These are phyloP conservation scores for Diuraphis noxia DNA, from an alignment of 1,140 invertebrate species.

Conservation along the genomic window DNA sequence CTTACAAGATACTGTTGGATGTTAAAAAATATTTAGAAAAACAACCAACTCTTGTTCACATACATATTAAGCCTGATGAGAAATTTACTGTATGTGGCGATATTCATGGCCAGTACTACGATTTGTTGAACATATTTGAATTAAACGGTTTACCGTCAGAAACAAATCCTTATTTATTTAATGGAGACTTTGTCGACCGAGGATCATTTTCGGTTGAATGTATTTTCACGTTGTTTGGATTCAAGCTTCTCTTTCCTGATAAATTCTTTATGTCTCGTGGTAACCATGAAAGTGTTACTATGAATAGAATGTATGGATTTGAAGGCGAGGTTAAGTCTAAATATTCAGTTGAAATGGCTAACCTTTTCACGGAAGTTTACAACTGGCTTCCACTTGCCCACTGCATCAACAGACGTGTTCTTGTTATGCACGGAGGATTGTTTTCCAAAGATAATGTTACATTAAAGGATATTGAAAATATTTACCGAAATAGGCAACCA, in stretches of 20 bases:
- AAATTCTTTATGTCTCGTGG: conserved; percentile 86
- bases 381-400: conserved; percentile 96
- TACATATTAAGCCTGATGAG: conserved; percentile 79
- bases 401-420: conserved; percentile 87
- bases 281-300: conserved; percentile 96
- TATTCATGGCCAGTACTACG: conserved; percentile 99
- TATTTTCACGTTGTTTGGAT: conserved; percentile 96
- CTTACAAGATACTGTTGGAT: conserved; percentile 94
- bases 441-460: conserved; percentile 89
- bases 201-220: conserved; percentile 99
- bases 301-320: conserved; percentile 99
- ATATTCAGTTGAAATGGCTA: conserved; percentile 90
- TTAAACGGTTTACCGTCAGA: conserved; percentile 94
- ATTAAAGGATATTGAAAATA: conserved; percentile 84
- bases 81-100: conserved; percentile 99
- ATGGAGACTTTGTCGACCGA: conserved; percentile 98
- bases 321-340: conserved; percentile 97
- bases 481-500: conserved; percentile 93
- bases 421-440: conserved; percentile 94
- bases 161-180: conserved; percentile 96
- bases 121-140: conserved; percentile 97
- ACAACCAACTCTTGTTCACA: conserved; percentile 87
- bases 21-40: conserved; percentile 82
- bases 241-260: conserved; percentile 94
- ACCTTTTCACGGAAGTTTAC: conserved; percentile 97